phyloP scores from a whole-genome alignment of 2,888 invertebrate genomes.

The Prosopocoilus inquinatus region DNA sequence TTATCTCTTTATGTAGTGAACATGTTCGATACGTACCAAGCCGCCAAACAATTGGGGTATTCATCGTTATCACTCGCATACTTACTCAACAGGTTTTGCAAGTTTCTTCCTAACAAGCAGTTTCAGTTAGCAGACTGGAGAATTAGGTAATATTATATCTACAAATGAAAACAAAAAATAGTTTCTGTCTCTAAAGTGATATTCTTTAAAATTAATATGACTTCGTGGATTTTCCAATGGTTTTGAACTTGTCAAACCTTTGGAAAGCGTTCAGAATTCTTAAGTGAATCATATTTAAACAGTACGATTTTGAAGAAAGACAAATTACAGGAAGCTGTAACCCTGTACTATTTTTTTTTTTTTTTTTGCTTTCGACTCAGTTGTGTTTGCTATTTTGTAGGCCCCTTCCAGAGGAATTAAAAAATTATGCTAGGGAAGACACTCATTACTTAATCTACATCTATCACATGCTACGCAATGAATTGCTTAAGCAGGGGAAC shows the following conservation, averaged over 20 bases:
- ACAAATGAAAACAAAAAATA: no score
- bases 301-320: no score
- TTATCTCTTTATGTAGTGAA: constrained; percentile 93
- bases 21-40: constrained; percentile 94
- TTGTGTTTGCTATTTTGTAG: constrained; percentile 45
- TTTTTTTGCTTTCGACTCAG: no score
- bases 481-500: constrained; percentile 67
- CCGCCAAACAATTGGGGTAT: constrained; percentile 71
- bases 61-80: constrained; percentile 73
- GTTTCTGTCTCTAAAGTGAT: no score
- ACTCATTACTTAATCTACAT: constrained; percentile 93
- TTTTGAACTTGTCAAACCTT: no score
- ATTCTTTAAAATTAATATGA: no score
- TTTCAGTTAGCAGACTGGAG: constrained; percentile 96
- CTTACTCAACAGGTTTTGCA: constrained; percentile 76
- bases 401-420: constrained; percentile 78
- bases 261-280: no score
- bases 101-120: constrained; percentile 79
- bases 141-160: constrained; percentile 60
- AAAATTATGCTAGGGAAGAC: constrained; percentile 87
- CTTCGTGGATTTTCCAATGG: no score
- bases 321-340: no score
- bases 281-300: no score
- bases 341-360: no score
- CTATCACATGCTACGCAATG: constrained; percentile 75